Evolutionary conservation across 2,888 invertebrate genomes (phyloP).

Genomic region (Drosophila nr. perissopoda): DNA sequence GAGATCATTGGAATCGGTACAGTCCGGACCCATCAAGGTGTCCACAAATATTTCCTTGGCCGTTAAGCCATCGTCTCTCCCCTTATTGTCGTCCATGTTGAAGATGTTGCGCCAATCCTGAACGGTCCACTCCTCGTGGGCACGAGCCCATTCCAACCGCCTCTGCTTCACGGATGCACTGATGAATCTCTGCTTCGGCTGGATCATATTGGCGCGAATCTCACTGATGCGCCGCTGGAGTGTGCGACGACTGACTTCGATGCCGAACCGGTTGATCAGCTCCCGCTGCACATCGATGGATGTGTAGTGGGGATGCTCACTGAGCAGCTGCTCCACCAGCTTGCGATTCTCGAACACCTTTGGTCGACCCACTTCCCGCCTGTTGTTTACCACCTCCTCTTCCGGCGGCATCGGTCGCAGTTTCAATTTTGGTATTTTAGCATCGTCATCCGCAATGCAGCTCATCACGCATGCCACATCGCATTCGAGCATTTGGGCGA

Average conservation of each 20-base stretch:
- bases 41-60: slow-evolving; percentile 68
- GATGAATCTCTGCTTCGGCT: slow-evolving; percentile 9
- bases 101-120: slow-evolving; percentile 69
- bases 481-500: slow-evolving; percentile 63
- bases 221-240: slow-evolving; percentile 69
- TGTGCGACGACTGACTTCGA: slow-evolving; percentile 66
- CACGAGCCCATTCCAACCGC: slow-evolving; percentile 59
- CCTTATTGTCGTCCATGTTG: slow-evolving; percentile 69
- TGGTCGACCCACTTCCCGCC: slow-evolving; percentile 60
- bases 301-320: slow-evolving; percentile 53
- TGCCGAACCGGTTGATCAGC: slow-evolving; percentile 47
- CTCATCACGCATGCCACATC: slow-evolving; percentile 53
- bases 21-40: slow-evolving; percentile 59
- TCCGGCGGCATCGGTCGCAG: slow-evolving; percentile 1
- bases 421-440: slow-evolving; percentile 31
- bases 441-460: slow-evolving; percentile 38
- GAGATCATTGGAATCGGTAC: slow-evolving; percentile 49
- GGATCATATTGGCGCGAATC: slow-evolving; percentile 37
- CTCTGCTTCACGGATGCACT: slow-evolving; percentile 11
- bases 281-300: slow-evolving; percentile 65
- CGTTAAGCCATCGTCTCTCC: neutral
- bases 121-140: slow-evolving; percentile 61
- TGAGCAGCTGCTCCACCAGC: slow-evolving; percentile 55
- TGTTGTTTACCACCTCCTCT: slow-evolving; percentile 4
- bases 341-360: slow-evolving; percentile 62